These are phyloP conservation scores for Metacarcinus magister DNA, from an alignment of 2,888 invertebrate species.

Conservation along the genomic window DNA sequence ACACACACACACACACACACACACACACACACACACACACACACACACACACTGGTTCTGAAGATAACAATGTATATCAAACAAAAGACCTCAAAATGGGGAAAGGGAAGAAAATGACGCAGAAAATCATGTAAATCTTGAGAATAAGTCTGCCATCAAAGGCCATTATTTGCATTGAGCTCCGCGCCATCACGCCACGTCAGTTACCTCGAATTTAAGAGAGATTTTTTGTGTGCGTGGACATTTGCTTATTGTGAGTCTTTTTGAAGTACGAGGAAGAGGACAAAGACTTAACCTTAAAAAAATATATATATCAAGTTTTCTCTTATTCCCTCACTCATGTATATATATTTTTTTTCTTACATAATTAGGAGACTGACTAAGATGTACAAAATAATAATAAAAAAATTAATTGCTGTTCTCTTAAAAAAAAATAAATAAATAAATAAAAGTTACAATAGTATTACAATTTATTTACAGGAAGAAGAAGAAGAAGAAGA, in stretches of 20 bases:
- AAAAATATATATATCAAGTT: neutral
- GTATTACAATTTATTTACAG: neutral
- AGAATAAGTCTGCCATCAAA: neutral
- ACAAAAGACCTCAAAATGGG: neutral
- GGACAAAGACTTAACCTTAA: neutral
- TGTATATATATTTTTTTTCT: neutral
- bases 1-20: too few relatives aligned
- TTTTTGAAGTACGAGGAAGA: neutral
- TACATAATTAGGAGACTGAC: too few relatives aligned
- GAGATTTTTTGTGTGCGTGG: neutral
- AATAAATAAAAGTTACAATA: too few relatives aligned
- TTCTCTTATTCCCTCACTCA: neutral
- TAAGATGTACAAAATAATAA: neutral
- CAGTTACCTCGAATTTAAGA: neutral
- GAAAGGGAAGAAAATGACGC: neutral
- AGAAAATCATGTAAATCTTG: neutral
- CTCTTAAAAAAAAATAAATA: neutral
- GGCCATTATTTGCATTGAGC: neutral
- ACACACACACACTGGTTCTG: too few relatives aligned
- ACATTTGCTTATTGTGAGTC: neutral
- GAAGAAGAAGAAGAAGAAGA: slow-evolving; percentile 37
- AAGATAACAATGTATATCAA: too few relatives aligned
- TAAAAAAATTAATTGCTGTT: neutral
- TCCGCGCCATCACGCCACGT: neutral
- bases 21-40: too few relatives aligned